Conservation (phyloP, 2,888 invertebrate genomes). For the Malthinus seriepunctatus region DNA sequence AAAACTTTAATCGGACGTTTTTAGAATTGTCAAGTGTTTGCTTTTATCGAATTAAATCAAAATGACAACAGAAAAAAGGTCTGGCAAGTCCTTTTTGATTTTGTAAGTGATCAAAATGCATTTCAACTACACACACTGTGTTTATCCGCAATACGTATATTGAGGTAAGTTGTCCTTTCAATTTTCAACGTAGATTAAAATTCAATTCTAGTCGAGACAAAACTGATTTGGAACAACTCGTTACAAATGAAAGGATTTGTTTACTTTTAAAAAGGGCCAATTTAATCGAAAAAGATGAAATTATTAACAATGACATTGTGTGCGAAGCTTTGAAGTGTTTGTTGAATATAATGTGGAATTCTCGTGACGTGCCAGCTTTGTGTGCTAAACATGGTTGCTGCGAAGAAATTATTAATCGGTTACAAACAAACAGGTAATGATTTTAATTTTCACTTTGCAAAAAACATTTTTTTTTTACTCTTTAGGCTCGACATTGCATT, state of each 20-base stretch:
- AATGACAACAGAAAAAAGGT: slow-evolving; percentile 60
- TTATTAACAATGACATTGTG: slow-evolving; percentile 60
- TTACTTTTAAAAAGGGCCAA: slow-evolving; percentile 71
- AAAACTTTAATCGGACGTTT: slow-evolving; percentile 23
- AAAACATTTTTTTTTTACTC: neutral
- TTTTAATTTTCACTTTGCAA: neutral
- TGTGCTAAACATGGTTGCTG: slow-evolving; percentile 67
- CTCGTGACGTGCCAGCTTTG: slow-evolving; percentile 62
- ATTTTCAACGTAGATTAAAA: neutral
- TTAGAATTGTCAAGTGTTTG: slow-evolving; percentile 62
- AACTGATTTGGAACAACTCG: slow-evolving; percentile 66
- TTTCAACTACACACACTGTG: slow-evolving; percentile 59
- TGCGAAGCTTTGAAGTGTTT: slow-evolving; percentile 86
- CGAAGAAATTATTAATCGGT: slow-evolving; percentile 72
- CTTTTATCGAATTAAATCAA: slow-evolving; percentile 64
- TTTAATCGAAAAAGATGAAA: slow-evolving; percentile 53
- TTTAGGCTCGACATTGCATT: slow-evolving; percentile 69
- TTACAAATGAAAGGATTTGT: slow-evolving; percentile 70
- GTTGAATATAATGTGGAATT: slow-evolving; percentile 86
- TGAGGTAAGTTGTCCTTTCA: slow-evolving; percentile 60
- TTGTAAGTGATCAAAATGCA: slow-evolving; percentile 58
- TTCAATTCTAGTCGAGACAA: slow-evolving; percentile 76
- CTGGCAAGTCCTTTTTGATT: slow-evolving; percentile 65
- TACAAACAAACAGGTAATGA: slow-evolving; percentile 62
- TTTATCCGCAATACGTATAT: slow-evolving; percentile 64